These are phyloP conservation scores for Zhuqinia jingwanae DNA, from an alignment of 2,888 invertebrate species.

Conservation along the genomic window DNA sequence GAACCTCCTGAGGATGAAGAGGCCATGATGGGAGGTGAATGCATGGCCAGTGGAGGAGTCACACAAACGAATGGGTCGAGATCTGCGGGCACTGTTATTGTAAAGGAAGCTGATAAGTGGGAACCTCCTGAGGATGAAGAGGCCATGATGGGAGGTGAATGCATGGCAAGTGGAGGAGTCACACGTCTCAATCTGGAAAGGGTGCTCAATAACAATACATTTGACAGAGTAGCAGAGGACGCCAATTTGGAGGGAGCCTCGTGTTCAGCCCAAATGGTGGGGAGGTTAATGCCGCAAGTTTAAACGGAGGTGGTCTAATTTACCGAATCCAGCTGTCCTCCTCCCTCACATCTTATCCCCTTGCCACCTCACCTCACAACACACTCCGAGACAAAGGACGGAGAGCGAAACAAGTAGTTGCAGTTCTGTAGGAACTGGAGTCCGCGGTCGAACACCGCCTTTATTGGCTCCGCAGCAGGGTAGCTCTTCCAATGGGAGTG, in stretches of 20 bases:
- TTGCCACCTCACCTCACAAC: no score
- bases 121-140: conserved; percentile 76
- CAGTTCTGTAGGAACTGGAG: background rate
- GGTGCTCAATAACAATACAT: conserved; percentile 68
- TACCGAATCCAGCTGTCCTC: no score
- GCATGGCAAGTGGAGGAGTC: background rate
- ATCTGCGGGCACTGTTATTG: conserved; percentile 73
- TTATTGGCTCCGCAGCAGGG: background rate
- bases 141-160: conserved; percentile 69
- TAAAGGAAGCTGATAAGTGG: conserved; percentile 77
- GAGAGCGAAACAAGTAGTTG: conserved; percentile 67
- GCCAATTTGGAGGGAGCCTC: conserved; percentile 11
- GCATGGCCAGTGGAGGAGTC: conserved; percentile 42
- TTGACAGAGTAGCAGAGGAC: background rate
- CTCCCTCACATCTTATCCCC: no score
- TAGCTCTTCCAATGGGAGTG: background rate
- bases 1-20: conserved; percentile 76
- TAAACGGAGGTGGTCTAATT: conserved; percentile 68
- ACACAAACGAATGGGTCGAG: no score
- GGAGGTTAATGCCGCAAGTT: conserved; percentile 48
- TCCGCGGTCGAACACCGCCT: background rate
- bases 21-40: conserved; percentile 68
- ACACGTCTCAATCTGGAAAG: conserved; percentile 76
- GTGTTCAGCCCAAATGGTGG: no score
- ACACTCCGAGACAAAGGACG: conserved; percentile 37